A percentile compares a stretch with the other conserved stretches of the same genome.
Conservation (phyloP, 2,113 vertebrate genomes). For the Reinhardtius hippoglossoides region DNA sequence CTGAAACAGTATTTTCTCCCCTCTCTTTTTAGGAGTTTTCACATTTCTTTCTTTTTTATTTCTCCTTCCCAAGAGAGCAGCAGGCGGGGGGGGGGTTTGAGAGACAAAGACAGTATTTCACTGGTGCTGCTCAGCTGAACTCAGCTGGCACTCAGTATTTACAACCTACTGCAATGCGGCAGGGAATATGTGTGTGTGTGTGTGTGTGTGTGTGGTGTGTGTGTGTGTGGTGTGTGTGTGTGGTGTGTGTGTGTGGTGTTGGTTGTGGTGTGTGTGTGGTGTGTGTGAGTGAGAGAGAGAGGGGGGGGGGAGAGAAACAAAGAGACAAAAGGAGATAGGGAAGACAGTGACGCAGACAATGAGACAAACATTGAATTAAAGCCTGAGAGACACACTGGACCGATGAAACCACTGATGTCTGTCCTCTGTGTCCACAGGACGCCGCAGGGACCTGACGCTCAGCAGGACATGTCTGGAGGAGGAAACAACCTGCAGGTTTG, state of each 20-base stretch:
- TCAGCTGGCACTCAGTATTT: constrained; percentile 77
- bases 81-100: constrained; percentile 34
- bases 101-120: constrained; percentile 82
- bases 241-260: constrained; percentile 37
- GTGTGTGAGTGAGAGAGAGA: constrained; percentile 6
- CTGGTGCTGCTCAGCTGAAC: constrained; percentile 69
- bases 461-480: neutral
- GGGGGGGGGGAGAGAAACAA: neutral
- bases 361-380: constrained; percentile 44
- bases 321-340: constrained; percentile 68
- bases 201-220: constrained; percentile 34
- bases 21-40: constrained; percentile 37
- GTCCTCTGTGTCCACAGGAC: constrained; percentile 19
- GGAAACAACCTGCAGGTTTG: constrained; percentile 45
- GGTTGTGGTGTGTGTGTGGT: constrained; percentile 47
- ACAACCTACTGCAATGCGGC: constrained; percentile 83
- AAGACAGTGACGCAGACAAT: constrained; percentile 48
- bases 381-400: neutral
- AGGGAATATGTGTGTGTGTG: constrained; percentile 53
- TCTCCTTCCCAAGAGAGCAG: constrained; percentile 9
- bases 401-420: neutral
- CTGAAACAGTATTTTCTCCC: constrained; percentile 53
- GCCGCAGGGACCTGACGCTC: constrained; percentile 1
- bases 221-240: constrained; percentile 37
- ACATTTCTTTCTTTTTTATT: constrained; percentile 32